Evolutionary conservation across 2,888 invertebrate genomes (phyloP).

Genomic region (Parnassius orleans): DNA sequence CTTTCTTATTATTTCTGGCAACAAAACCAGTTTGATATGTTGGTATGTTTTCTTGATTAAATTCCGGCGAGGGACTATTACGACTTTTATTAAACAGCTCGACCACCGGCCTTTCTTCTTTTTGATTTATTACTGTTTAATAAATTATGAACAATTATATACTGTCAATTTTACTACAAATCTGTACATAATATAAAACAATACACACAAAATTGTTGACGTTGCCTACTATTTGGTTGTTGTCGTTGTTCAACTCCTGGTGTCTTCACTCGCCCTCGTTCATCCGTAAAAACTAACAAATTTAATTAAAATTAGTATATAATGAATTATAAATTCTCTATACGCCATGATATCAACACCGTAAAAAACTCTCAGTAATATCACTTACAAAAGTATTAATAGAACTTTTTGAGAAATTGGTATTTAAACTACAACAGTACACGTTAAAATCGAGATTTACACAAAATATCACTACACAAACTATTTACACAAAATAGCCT

Average conservation of each 20-base stretch:
- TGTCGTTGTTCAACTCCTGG: neutral
- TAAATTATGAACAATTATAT: neutral
- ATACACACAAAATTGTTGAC: neutral
- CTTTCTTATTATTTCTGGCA: slow-evolving; percentile 37
- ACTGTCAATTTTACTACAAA: neutral
- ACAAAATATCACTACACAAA: too few relatives aligned
- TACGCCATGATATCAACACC: too few relatives aligned
- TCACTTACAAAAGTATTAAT: too few relatives aligned
- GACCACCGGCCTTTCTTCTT: slow-evolving; percentile 45
- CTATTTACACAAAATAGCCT: too few relatives aligned
- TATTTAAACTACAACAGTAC: too few relatives aligned
- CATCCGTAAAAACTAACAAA: neutral
- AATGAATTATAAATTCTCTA: too few relatives aligned
- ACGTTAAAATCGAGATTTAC: too few relatives aligned
- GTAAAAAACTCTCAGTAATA: too few relatives aligned
- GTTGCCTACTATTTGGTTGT: neutral
- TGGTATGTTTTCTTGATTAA: slow-evolving; percentile 18
- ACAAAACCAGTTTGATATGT: slow-evolving; percentile 23
- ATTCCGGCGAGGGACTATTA: slow-evolving; percentile 29
- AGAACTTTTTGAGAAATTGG: too few relatives aligned
- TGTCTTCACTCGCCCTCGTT: neutral
- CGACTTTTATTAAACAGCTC: slow-evolving; percentile 69
- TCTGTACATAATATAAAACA: neutral
- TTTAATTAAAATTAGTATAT: too few relatives aligned
- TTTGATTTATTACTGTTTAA: neutral